Base-by-base conservation (phyloP, 92 coral and sea anemone species). In the Galaxea fascicularis region DNA sequence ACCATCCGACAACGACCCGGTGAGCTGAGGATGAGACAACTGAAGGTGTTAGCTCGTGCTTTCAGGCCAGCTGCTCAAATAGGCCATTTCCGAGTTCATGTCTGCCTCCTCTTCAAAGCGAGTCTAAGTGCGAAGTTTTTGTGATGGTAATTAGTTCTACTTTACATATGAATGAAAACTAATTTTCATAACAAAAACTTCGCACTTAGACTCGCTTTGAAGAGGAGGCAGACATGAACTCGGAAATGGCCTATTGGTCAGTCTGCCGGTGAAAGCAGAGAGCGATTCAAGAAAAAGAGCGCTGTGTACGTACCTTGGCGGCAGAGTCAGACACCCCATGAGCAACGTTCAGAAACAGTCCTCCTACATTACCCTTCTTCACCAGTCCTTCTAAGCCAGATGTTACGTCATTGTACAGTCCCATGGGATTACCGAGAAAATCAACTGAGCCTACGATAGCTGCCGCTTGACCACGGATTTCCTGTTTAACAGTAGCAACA, bases 391-490 rank as follows among this genome's bases (percentile, higher is more conserved):
- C 98, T 21, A 96, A 94, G 28, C 98, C 98, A 39, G 98, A 92
- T 72, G 98, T 94, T 72, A 96, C 98, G 86, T 96, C 98, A 75
- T 96, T 96, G 63, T 94, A 73, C 54, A 96, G 92, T 15, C 98
- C 98, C 98, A 96, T 96, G 46, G 98, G 98, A 85, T 96, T 96
- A 59, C 98, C 98, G 30, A 96, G 96, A 68, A 96, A 94, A 73
- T 96, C 96, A 24, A 96, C 94, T 46, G 98, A 94, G 64, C 93
- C 96, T 22, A 96, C 93, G 58, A 96, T 96, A 79, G 95, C 95
- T 29, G 98, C 96, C 16, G 96, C 95, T 75, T 96, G 98, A 74
- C 95, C 90, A 44, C 98, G 96, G 47, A 96, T 90, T 83, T 94
- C 98, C 98, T 96, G 29, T 59, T 16, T 11, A 71, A 70, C 46